Percentiles rank a stretch among this genome's conserved stretches.
These are phyloP conservation scores for Kryptolebias marmoratus DNA, from an alignment of 2,113 vertebrate species.

Conservation along the genomic window DNA sequence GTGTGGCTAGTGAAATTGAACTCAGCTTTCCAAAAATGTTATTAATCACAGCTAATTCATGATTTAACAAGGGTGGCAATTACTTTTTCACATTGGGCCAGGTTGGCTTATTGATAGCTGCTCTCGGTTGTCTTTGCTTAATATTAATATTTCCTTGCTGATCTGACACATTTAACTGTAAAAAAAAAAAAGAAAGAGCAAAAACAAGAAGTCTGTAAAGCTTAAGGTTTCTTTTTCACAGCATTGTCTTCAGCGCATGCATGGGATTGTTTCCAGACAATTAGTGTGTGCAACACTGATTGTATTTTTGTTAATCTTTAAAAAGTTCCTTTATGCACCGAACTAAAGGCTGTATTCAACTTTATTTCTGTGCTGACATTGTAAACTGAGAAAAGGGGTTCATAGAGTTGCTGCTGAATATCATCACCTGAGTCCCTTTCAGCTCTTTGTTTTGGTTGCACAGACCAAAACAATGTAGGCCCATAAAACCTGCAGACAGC, in stretches of 20 bases:
- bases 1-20: too few relatives aligned
- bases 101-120: too few relatives aligned
- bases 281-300: neutral
- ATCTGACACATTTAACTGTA: too few relatives aligned
- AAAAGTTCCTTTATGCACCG: neutral
- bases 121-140: too few relatives aligned
- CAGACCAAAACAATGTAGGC: constrained; percentile 36
- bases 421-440: constrained; percentile 13
- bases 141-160: too few relatives aligned
- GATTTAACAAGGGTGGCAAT: too few relatives aligned
- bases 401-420: neutral
- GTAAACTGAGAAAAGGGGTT: neutral
- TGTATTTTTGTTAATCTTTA: neutral
- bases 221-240: too few relatives aligned
- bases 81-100: too few relatives aligned
- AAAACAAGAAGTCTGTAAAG: too few relatives aligned
- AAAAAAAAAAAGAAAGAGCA: too few relatives aligned
- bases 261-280: neutral
- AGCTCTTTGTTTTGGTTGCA: constrained; percentile 29
- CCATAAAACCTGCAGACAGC: constrained; percentile 23
- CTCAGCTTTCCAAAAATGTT: too few relatives aligned
- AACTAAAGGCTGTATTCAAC: neutral
- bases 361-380: neutral
- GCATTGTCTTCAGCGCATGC: neutral
- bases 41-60: too few relatives aligned